Conservation (phyloP, 2,797 vertebrate genomes). For the Apodemus agrarius region DNA sequence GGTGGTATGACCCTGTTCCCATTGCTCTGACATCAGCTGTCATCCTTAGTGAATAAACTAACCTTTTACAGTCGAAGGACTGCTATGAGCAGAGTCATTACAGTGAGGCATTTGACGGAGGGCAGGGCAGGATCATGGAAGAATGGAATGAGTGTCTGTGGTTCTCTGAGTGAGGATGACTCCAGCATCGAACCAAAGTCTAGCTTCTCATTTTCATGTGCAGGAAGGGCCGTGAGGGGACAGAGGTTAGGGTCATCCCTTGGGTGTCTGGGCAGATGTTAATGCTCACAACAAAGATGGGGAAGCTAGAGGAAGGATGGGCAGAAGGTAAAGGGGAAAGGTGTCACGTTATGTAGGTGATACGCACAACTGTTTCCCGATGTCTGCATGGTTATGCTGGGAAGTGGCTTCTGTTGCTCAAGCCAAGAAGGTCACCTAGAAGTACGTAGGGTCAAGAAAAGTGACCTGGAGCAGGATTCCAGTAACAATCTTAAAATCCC, state of each 20-base stretch:
- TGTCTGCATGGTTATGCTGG: background rate
- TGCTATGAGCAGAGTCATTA: background rate
- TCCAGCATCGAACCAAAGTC: background rate
- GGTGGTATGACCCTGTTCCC: accelerated
- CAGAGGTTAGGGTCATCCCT: accelerated
- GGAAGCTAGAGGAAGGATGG: background rate
- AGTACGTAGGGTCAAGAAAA: constrained; percentile 30
- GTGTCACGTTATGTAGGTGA: background rate
- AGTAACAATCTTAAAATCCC: constrained; percentile 18
- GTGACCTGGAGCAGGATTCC: background rate
- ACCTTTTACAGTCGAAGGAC: background rate
- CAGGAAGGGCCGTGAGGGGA: background rate
- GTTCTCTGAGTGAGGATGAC: accelerated
- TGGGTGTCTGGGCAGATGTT: too few species aligned
- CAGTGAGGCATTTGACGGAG: background rate
- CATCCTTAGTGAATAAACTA: background rate
- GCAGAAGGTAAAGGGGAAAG: background rate
- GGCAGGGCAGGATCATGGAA: background rate
- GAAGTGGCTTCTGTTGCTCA: background rate
- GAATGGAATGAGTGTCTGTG: background rate
- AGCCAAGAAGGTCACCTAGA: background rate
- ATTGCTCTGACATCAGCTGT: background rate
- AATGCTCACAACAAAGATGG: background rate
- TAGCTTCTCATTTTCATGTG: background rate
- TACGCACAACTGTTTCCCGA: background rate